Evolutionary conservation across 2,888 invertebrate species (phyloP).

Genomic region (Adineta ricciae): DNA sequence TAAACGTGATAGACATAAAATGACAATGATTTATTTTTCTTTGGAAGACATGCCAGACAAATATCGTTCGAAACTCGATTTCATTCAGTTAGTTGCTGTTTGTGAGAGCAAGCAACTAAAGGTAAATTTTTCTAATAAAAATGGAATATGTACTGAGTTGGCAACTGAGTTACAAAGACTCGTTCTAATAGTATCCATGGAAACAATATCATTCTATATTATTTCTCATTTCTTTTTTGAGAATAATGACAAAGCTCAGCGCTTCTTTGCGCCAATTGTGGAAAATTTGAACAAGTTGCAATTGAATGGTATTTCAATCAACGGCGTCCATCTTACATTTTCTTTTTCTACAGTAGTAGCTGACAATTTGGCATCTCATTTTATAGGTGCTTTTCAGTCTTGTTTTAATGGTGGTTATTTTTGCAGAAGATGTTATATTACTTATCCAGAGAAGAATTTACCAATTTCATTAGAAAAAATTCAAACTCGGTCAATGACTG

Average conservation of each 20-base stretch:
- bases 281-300: neutral
- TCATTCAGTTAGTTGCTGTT: neutral
- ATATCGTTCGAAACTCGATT: neutral
- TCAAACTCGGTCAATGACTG: neutral
- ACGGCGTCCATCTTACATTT: neutral
- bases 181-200: neutral
- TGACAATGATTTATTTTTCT: neutral
- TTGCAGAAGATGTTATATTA: neutral
- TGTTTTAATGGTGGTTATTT: neutral
- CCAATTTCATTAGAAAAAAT: neutral
- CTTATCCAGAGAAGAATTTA: neutral
- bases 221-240: neutral
- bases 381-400: neutral
- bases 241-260: neutral
- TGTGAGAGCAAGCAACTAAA: neutral
- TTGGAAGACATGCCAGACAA: neutral
- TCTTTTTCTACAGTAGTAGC: neutral
- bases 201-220: neutral
- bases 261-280: neutral
- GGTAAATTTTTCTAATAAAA: neutral
- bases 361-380: neutral
- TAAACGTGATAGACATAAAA: neutral
- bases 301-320: neutral
- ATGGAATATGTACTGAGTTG: neutral
- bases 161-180: neutral